phyloP scores from a whole-genome alignment of 2,113 vertebrate species.

The Cyprinus carpio region DNA sequence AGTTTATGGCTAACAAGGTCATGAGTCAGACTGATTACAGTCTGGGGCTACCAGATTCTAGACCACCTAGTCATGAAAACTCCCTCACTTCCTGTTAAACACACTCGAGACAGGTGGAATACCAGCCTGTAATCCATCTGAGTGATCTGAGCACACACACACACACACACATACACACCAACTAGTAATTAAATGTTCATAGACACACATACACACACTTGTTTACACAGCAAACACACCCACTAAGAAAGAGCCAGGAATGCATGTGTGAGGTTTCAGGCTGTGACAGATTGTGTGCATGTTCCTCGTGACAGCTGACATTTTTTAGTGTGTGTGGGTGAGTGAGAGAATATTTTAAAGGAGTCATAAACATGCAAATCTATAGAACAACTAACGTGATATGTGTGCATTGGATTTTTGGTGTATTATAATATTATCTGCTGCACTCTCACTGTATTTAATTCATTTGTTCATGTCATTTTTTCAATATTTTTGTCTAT shows the following conservation, averaged over 20 bases:
- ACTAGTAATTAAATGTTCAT: no score
- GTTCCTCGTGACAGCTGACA: constrained; percentile 1
- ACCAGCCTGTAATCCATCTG: neutral
- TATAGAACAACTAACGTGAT: constrained; percentile 9
- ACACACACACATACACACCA: constrained; percentile 32
- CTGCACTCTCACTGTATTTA: neutral
- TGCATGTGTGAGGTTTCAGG: constrained; percentile 55
- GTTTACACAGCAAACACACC: constrained; percentile 73
- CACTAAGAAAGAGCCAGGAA: constrained; percentile 65
- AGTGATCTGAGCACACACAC: constrained; percentile 32
- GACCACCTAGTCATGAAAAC: constrained; percentile 41
- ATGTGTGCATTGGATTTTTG: neutral
- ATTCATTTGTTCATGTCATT: neutral
- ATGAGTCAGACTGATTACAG: constrained; percentile 28
- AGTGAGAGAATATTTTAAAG: neutral
- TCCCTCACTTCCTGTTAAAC: neutral
- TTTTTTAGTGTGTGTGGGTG: constrained; percentile 6
- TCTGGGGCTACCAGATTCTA: neutral
- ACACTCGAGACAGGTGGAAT: constrained; percentile 55
- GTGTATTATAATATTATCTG: no score
- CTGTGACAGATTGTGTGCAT: constrained; percentile 19
- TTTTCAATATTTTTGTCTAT: neutral
- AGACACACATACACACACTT: constrained; percentile 43
- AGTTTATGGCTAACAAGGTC: constrained; percentile 34
- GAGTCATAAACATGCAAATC: constrained; percentile 13